Evolutionary conservation across 1,140 invertebrate genomes (phyloP), one percentile per base, ranked within the genome.

Genomic region (Hetaerina americana): DNA sequence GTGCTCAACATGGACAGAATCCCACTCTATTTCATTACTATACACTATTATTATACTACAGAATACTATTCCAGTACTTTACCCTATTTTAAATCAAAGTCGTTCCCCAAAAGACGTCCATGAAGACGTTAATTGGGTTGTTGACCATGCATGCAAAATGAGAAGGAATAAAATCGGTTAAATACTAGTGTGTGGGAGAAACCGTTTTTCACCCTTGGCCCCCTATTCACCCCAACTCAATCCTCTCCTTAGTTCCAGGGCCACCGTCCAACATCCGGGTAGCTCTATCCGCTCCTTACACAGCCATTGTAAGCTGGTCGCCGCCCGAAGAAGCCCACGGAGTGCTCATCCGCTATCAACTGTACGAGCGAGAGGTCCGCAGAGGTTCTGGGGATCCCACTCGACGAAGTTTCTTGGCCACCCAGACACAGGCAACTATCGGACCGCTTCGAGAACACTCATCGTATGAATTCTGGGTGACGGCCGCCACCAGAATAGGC

Each of bases 281-380:
- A 0, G 72, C 83, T n/a, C 74, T 82, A 1, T 80, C 79, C 26
- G 81, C 81, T 25, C 73, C 77, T 22, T 78, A 75, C n/a, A 80
- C 80, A 22, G 77, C 85, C 5, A 70, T 84, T 18, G 78, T 85
- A 3, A 79, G 80, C 0, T 86, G 85, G 85, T 77, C 79, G 72
- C 80, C 80, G 26, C 84, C 84, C 3, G 66, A 71, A 0, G 76
- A 79, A 40, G 77, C 79, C 5, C 85, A 85, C 75, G 84, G 85
- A 18, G 71, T 79, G n/a, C 74, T 85, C 22, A 79, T 76, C 0
- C 79, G 81, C 71, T 85, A 82, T 74, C 81, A 80, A 6, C 72
- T 86, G 8, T 84, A 84, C 74, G 68, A 74, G 68, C 28, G 75
- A 26, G 72, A 73, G 31, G 70, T 74, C 5, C 66, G 22, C n/a